Base-by-base conservation (phyloP, 1,140 invertebrate species). In the Acyrthosiphon pisum region DNA sequence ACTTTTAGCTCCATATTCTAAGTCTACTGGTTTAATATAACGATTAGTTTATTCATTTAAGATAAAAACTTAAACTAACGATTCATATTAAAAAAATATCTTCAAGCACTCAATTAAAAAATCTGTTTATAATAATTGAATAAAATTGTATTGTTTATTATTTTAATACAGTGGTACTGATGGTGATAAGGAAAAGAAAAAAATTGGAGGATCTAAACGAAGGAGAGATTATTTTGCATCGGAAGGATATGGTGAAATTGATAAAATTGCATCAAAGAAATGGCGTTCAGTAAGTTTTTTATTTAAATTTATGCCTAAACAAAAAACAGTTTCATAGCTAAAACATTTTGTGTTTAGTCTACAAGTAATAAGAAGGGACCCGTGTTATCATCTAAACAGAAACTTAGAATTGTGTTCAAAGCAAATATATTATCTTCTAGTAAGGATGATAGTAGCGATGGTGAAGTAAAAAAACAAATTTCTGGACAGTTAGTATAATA, bases 341-440 rank as follows among this genome's bases (percentile, higher is more conserved):
- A 41, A 68, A 44, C 20, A 60, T 44, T 90, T 89, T 90, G 3
- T 90, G 23, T 90, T 83, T 93, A 93, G 91, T 50, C 48, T 86
- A 4, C n/a, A 22, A 93, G 81, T 56, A 93, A 93, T 93, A 93
- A 84, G 35, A 93, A 93, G n/a, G 56, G 22, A 11, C 91, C 81
- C 0, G n/a, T 93, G 94, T 94, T 95, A 44, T 96, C 97, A 86
- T 96, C 97, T 8, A 98, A 98, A 95, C 98, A 98, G 94, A 97
- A 98, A 88, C 96, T 97, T 37, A 97, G 98, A 95, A 97, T 99
- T 94, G 97, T 99, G 0, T 99, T 98, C 0, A 99, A 99, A 95
- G 98, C 98, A 94, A 98, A 98, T 1, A 99, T 99, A 93, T 99
- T 99, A 93, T 99, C 98, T 0, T 98, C 98, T 0, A 98, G 97